Conservation (phyloP, 2,888 invertebrate genomes). For the Pristionchus exspectatus region DNA sequence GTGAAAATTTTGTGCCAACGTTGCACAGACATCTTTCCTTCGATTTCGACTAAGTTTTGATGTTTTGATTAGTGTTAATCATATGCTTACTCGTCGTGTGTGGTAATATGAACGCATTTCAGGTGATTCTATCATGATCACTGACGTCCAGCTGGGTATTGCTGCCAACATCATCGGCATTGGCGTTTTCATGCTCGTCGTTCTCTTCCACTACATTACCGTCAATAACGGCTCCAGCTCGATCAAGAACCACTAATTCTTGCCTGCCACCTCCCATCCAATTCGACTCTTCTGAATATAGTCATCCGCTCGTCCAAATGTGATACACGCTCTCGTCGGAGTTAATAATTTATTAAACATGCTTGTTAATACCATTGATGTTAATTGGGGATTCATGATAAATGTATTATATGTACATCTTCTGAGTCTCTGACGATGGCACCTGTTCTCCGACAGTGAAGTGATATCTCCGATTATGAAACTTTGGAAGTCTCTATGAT, state of each 20-base stretch:
- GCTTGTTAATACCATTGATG: conserved; percentile 20
- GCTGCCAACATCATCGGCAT: conserved; percentile 78
- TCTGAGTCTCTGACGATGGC: not conserved
- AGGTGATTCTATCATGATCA: conserved; percentile 69
- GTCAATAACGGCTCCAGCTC: conserved; percentile 67
- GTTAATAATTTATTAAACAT: conserved; percentile 45
- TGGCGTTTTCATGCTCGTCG: conserved; percentile 76
- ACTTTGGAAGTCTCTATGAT: not conserved
- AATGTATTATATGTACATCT: conserved; percentile 11
- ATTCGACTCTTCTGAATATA: conserved; percentile 12
- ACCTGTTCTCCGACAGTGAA: conserved; percentile 43
- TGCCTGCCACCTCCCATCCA: not conserved
- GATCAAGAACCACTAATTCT: conserved; percentile 37
- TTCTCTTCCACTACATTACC: conserved; percentile 77
- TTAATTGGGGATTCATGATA: conserved; percentile 47
- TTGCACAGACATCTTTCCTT: not conserved
- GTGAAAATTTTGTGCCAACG: conserved; percentile 16
- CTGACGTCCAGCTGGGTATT: conserved; percentile 77
- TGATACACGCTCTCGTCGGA: conserved; percentile 42
- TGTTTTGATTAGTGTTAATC: conserved; percentile 13
- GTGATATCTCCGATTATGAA: not conserved
- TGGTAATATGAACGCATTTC: not conserved
- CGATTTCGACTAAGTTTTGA: not conserved
- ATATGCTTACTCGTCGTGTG: not conserved
- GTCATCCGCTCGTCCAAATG: conserved; percentile 38